Evolutionary conservation across 2,888 invertebrate species (phyloP), one percentile per base, ranked within the genome.

Genomic region (Volucella bombylans): DNA sequence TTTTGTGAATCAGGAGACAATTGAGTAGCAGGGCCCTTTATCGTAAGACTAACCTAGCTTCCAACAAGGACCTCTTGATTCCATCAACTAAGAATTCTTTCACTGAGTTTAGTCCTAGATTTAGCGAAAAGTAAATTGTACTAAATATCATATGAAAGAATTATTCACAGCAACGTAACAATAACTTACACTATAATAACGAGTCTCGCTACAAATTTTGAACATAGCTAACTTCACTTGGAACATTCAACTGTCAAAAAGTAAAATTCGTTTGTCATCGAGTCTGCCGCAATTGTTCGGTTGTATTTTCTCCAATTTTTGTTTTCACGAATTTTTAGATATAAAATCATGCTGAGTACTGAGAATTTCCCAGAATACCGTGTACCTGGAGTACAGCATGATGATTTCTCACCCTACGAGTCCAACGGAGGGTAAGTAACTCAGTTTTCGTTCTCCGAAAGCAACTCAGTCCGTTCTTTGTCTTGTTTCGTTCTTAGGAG

Each of bases 341-440:
- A 86, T 54, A 90, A 89, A 89, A 89, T 59, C 87, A 87, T 79
- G 74, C 68, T 90, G 41, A 88, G 89, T 49, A 73, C 88, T 76
- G 89, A 89, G 80, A 89, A 90, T 78, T 91, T 91, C 67, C 90
- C 92, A 3, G 92, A 92, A 52, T 92, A 92, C 80, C 88, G 90
- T 86, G 90, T 91, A n/a, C 91, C 91, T 55, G 92, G 91, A 38
- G 92, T 91, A 9, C 90, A 91, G 74, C 92, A 92, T 71, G 92
- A 92, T 38, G 91, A 93, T 74, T 95, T 95, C 89, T 93, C 92
- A 57, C 96, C 96, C 0, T 96, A 96, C 88, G 94, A 95, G 62
- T 95, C 95, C 87, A 96, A 96, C 89, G 96, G 96, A 93, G 96
- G 96, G 95, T 96, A 93, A 93, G 90, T 73, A 59, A 39, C 45